These are phyloP conservation scores for Arbacia lixula DNA, from an alignment of 53 echinoderm and acorn worm species.

Conservation along the genomic window DNA sequence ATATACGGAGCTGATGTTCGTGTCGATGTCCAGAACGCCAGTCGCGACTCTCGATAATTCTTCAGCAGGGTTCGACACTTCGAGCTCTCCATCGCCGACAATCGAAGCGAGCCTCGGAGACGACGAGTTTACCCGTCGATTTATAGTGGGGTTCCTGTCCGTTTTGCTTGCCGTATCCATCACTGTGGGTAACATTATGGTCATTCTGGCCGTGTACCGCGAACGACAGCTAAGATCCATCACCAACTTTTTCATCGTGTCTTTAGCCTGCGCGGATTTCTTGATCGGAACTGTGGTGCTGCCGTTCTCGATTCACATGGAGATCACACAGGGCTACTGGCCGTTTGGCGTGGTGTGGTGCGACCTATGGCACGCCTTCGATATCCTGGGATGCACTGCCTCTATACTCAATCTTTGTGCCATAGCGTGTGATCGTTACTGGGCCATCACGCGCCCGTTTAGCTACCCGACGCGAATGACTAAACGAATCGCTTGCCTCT, in stretches of 20 bases:
- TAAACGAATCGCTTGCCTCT: conserved; percentile 64
- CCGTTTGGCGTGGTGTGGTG: conserved; percentile 85
- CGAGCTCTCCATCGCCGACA: no score
- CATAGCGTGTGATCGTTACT: conserved; percentile 88
- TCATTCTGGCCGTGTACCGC: conserved; percentile 83
- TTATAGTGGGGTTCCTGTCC: conserved; percentile 56
- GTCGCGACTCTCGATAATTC: no score
- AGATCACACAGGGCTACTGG: conserved; percentile 80
- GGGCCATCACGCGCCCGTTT: conserved; percentile 94
- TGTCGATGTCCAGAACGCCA: no score
- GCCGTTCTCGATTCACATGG: conserved; percentile 86
- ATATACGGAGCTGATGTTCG: no score
- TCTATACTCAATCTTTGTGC: conserved; percentile 93
- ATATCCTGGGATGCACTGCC: conserved; percentile 91
- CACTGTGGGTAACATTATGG: conserved; percentile 82
- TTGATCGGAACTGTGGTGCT: conserved; percentile 87
- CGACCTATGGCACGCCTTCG: conserved; percentile 92
- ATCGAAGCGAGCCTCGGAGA: background rate
- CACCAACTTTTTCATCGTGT: conserved; percentile 90
- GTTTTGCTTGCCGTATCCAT: conserved; percentile 71
- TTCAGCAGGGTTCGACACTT: no score
- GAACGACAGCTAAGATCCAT: conserved; percentile 80
- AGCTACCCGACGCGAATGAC: conserved; percentile 85
- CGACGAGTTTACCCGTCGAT: conserved; percentile 6
- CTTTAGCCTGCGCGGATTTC: conserved; percentile 91